phyloP scores from a whole-genome alignment of 2,888 invertebrate species.

The Trichopria drosophilae region DNA sequence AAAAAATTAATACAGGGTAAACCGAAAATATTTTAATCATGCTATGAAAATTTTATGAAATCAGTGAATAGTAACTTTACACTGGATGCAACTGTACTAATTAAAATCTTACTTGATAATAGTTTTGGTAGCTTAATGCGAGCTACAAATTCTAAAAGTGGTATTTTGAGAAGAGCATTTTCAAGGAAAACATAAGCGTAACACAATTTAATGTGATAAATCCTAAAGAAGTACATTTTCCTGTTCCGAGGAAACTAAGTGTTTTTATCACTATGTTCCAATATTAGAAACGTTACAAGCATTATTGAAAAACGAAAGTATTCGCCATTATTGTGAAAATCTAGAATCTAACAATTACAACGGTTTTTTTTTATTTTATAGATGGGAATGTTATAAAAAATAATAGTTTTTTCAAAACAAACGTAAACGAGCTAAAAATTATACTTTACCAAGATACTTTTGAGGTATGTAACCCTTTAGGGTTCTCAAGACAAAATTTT shows the following conservation, averaged over 20 bases:
- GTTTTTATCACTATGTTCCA: conserved; percentile 6
- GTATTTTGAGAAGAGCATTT: no score
- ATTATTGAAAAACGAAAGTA: background rate
- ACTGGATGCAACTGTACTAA: background rate
- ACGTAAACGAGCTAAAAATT: conserved; percentile 15
- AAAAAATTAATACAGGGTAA: background rate
- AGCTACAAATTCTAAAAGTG: no score
- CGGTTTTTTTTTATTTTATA: no score
- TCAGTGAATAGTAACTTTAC: no score
- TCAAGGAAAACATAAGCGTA: no score
- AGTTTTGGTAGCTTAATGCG: no score
- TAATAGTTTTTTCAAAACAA: no score
- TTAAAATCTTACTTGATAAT: background rate
- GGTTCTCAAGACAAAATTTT: background rate
- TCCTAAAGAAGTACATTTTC: no score
- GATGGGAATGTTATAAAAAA: no score
- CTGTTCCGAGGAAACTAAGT: background rate
- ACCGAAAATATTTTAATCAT: background rate
- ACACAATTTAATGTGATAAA: no score
- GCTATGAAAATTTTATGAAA: no score
- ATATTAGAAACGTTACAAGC: conserved; percentile 10
- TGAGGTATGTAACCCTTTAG: conserved; percentile 30
- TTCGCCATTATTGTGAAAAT: background rate
- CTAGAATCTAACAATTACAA: no score
- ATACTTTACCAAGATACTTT: conserved; percentile 35